Percentiles rank a stretch among this genome's conserved stretches.
These are phyloP conservation scores for Isurus oxyrinchus DNA, from an alignment of 2,113 vertebrate genomes.

Conservation along the genomic window DNA sequence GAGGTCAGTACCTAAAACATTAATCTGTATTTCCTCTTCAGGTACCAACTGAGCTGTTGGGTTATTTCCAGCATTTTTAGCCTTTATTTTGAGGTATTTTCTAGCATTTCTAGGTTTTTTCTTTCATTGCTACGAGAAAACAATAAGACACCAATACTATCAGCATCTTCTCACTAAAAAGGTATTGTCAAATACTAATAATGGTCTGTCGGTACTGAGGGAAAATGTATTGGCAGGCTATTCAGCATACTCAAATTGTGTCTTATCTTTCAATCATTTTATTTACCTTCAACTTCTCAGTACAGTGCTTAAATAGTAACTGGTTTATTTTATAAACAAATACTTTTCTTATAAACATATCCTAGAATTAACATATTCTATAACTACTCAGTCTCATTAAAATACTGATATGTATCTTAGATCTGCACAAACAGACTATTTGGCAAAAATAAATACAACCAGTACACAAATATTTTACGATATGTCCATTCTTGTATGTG, in stretches of 20 bases:
- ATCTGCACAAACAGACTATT: background rate
- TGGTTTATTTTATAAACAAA: background rate
- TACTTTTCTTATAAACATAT: background rate
- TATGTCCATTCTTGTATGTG: background rate
- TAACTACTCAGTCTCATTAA: background rate
- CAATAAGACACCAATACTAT: background rate
- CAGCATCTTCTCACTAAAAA: background rate
- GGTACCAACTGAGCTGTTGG: background rate
- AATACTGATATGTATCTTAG: background rate
- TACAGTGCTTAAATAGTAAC: background rate
- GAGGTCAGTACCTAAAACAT: background rate
- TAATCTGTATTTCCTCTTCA: background rate
- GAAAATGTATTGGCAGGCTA: background rate
- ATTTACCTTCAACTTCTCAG: background rate
- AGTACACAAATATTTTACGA: background rate
- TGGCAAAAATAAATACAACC: background rate
- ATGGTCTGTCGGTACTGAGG: background rate
- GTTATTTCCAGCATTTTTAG: background rate
- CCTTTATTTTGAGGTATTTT: background rate
- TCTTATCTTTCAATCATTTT: background rate
- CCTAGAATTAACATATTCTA: background rate
- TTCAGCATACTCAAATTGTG: background rate
- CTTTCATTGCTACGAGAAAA: background rate
- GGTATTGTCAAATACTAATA: background rate
- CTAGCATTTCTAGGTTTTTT: background rate